A percentile compares a stretch with the other conserved stretches of the same genome.
These are phyloP conservation scores for Dolichallabes microphthalmus DNA, from an alignment of 2,113 vertebrate genomes.

Conservation along the genomic window DNA sequence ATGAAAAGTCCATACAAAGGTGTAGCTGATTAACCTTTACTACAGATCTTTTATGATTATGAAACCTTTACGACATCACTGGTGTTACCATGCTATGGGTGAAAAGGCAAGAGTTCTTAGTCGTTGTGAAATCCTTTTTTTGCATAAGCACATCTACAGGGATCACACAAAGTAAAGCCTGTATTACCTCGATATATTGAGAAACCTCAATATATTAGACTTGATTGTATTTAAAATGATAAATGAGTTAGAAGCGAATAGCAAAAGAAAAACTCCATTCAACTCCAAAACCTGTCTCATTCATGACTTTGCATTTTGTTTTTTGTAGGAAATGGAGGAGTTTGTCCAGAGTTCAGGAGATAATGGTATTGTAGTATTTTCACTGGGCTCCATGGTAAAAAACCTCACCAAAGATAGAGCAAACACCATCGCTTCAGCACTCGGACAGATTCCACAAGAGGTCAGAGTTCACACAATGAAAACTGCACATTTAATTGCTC, in stretches of 20 bases:
- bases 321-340: slow-evolving; percentile 78
- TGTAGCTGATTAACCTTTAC: neutral
- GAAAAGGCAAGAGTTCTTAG: neutral
- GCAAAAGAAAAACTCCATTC: neutral
- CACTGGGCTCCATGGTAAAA: slow-evolving; percentile 78
- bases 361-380: slow-evolving; percentile 79
- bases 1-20: neutral
- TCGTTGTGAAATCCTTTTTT: neutral
- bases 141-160: too few species aligned
- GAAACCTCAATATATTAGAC: too few species aligned
- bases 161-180: too few species aligned
- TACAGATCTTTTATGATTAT: neutral
- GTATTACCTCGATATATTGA: neutral
- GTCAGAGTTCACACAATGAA: slow-evolving; percentile 56
- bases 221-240: neutral
- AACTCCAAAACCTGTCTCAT: too few species aligned
- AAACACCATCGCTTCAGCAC: slow-evolving; percentile 74
- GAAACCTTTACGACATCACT: neutral
- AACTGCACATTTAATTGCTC: neutral
- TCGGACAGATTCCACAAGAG: slow-evolving; percentile 82
- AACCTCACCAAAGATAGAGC: slow-evolving; percentile 76
- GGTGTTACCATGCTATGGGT: neutral
- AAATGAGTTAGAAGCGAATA: neutral
- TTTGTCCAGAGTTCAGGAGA: slow-evolving; percentile 82
- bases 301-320: neutral